These are phyloP conservation scores for Epinotia nisella DNA, from an alignment of 2,888 invertebrate genomes.

Conservation along the genomic window DNA sequence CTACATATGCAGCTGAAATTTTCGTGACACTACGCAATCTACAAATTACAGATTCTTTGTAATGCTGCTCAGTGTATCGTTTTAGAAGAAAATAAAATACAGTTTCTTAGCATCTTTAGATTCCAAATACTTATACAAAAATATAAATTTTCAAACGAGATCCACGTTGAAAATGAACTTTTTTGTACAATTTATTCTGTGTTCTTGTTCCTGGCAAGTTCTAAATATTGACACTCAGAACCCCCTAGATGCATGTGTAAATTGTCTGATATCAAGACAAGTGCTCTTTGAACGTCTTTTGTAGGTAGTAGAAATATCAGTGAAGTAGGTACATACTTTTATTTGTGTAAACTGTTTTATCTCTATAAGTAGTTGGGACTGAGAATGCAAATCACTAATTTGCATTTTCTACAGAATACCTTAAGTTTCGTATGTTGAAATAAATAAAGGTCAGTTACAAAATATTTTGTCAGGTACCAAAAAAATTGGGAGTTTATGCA, in stretches of 20 bases:
- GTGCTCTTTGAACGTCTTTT: constrained; percentile 39
- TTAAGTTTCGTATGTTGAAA: not conserved
- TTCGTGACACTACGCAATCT: no score
- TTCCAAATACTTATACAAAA: not conserved
- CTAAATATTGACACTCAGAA: constrained; percentile 65
- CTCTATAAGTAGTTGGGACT: not conserved
- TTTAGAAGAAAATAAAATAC: no score
- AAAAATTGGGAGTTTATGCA: no score
- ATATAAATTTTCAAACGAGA: no score
- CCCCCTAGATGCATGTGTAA: constrained; percentile 52
- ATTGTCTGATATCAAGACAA: constrained; percentile 44
- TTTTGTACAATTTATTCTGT: constrained; percentile 16
- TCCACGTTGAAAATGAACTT: not conserved
- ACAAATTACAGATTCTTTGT: no score
- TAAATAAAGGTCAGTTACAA: not conserved
- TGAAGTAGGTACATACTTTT: not conserved
- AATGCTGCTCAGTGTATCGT: no score
- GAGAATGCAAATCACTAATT: not conserved
- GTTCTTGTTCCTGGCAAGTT: constrained; percentile 49
- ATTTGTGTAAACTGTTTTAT: constrained; percentile 20
- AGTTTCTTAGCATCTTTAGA: no score
- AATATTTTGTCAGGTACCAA: no score
- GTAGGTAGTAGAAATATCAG: not conserved
- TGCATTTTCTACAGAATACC: not conserved
- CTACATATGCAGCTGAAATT: no score